These are phyloP conservation scores for Lepidostoma basale DNA, from an alignment of 1,140 invertebrate species.

Conservation along the genomic window DNA sequence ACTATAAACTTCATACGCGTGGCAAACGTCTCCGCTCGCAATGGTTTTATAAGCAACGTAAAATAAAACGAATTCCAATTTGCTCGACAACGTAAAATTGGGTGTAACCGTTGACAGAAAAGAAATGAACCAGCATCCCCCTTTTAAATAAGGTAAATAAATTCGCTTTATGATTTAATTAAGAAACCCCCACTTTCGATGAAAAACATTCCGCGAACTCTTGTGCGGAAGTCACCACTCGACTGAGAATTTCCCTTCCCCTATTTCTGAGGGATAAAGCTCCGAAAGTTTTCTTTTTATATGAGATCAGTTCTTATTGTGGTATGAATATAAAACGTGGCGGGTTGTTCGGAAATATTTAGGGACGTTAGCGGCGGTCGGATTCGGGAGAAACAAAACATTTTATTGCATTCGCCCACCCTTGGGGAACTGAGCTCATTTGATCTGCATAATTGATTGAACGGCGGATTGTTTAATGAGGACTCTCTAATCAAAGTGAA, in stretches of 20 bases:
- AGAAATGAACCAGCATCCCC: conserved; percentile 6
- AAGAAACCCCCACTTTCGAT: conserved; percentile 36
- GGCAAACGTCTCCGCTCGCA: no score
- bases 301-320: conserved; percentile 44
- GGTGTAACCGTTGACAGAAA: conserved; percentile 7
- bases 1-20: no score
- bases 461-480: no score
- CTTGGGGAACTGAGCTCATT: no score
- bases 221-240: conserved; percentile 25
- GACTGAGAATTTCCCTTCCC: conserved; percentile 19
- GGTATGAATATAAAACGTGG: conserved; percentile 45
- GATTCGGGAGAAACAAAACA: no score
- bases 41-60: no score
- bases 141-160: conserved; percentile 39
- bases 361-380: background rate
- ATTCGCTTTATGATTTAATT: conserved; percentile 44
- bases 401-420: no score
- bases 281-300: conserved; percentile 42
- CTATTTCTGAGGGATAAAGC: conserved; percentile 34
- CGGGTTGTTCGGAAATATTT: conserved; percentile 23
- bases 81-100: background rate
- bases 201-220: conserved; percentile 28
- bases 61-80: background rate
- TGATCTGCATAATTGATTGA: no score
- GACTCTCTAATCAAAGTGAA: no score